Percentiles rank a stretch among this genome's conserved stretches.
Evolutionary conservation across 2,113 vertebrate species (phyloP).

Genomic region (Tetraodon nigroviridis): DNA sequence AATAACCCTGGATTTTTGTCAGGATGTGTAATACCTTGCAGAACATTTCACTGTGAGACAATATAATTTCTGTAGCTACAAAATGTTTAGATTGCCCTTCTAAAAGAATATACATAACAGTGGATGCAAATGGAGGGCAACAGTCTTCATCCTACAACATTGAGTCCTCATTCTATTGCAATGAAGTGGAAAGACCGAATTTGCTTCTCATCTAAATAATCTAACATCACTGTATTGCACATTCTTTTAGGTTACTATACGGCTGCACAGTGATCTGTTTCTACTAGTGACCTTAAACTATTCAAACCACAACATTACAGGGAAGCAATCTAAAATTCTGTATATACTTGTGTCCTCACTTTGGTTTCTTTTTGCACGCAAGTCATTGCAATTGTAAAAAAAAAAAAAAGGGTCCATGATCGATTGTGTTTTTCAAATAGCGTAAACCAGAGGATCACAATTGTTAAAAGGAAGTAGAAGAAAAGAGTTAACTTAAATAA

Average conservation of each 20-base stretch:
- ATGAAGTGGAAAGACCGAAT: slow-evolving; percentile 21
- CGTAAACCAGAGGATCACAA: slow-evolving; percentile 42
- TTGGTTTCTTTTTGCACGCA: slow-evolving; percentile 59
- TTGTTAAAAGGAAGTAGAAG: slow-evolving; percentile 24
- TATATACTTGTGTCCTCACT: slow-evolving; percentile 42
- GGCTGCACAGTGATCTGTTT: slow-evolving; percentile 43
- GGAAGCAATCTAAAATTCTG: slow-evolving; percentile 34
- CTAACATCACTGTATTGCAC: slow-evolving; percentile 45
- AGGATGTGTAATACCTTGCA: slow-evolving; percentile 43
- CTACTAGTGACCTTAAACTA: slow-evolving; percentile 22
- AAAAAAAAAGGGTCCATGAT: slow-evolving; percentile 8
- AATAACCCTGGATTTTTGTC: slow-evolving; percentile 58
- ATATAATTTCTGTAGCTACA: slow-evolving; percentile 61
- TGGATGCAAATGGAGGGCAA: slow-evolving; percentile 31
- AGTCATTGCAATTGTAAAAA: slow-evolving; percentile 28
- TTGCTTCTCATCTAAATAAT: slow-evolving; percentile 19
- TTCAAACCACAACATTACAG: slow-evolving; percentile 28
- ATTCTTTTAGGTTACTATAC: slow-evolving; percentile 37
- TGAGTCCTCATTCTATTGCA: slow-evolving; percentile 42
- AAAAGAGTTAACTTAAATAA: slow-evolving; percentile 19
- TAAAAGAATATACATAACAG: slow-evolving; percentile 43
- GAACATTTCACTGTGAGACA: slow-evolving; percentile 34
- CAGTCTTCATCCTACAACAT: slow-evolving; percentile 25
- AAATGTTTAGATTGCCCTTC: slow-evolving; percentile 46
- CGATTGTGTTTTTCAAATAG: slow-evolving; percentile 15